Evolutionary conservation across 2,888 invertebrate species (phyloP), one percentile per base, ranked within the genome.

Genomic region (Hydroisotoma schaefferi): DNA sequence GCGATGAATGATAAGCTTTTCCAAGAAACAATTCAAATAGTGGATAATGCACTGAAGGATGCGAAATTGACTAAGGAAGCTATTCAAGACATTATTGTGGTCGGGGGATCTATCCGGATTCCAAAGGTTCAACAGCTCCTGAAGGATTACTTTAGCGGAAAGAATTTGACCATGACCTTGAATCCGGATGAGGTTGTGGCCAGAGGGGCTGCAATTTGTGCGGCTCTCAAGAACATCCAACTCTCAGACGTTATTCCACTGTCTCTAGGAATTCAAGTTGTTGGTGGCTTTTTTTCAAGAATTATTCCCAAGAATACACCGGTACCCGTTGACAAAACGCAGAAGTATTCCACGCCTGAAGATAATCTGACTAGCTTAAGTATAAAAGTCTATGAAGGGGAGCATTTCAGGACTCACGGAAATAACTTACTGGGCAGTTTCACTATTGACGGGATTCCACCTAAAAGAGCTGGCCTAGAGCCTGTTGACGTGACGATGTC

Each of bases 161-260:
- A 82, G 74, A 80, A 84, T 64, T 76, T 87, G 20, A 87, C 86
- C 77, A 84, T 85, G 73, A 82, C 83, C 23, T 86, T 87, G 74
- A 87, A 87, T 75, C 87, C 87, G 1, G 87, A 85, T 73, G 85
- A 86, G 74, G 85, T 85, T 20, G 84, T 85, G 10, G 85, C 85
- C 1, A 86, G 85, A 72, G 84, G 84, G 52, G 84, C 84, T 22
- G 84, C 85, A 61, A 82, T 85, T 1, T 84, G 85, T 74, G 84
- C 0, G 88, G 86, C 0, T 82, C 4, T 29, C 8, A 12, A 38
- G 26, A 44, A 55, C 18, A 55, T 59, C 8, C 18, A 25, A 12
- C 46, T 63, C 25, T 10, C 54, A 10, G 61, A 68, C 33, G 65
- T 65, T 1, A 57, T 55, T 1, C 58, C 68, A 10, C n/a, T 63